These are phyloP conservation scores for Phania funesta DNA, from an alignment of 2,888 invertebrate species.

Conservation along the genomic window DNA sequence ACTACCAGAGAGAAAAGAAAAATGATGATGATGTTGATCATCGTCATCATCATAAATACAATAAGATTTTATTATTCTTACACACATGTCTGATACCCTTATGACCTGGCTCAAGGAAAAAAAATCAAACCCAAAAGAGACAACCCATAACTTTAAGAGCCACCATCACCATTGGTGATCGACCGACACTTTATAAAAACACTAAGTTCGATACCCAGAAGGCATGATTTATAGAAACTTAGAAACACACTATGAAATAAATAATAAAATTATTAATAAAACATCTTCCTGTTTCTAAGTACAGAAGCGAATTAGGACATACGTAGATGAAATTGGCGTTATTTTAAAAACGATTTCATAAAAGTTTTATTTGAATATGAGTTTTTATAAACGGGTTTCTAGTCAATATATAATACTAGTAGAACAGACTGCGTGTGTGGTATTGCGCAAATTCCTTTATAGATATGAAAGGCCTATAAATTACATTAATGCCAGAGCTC, in stretches of 20 bases:
- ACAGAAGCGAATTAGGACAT: too few relatives aligned
- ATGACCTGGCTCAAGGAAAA: slow-evolving; percentile 49
- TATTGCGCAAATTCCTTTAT: too few relatives aligned
- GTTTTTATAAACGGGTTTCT: too few relatives aligned
- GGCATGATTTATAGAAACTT: not conserved
- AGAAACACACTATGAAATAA: not conserved
- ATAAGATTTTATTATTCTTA: slow-evolving; percentile 50
- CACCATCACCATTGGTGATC: slow-evolving; percentile 55
- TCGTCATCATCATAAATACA: slow-evolving; percentile 34
- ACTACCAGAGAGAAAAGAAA: slow-evolving; percentile 41
- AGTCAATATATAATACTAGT: too few relatives aligned
- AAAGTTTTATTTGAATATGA: too few relatives aligned
- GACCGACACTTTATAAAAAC: slow-evolving; percentile 35
- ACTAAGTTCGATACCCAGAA: not conserved
- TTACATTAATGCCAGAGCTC: too few relatives aligned
- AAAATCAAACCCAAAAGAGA: slow-evolving; percentile 12
- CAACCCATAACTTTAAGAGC: slow-evolving; percentile 60
- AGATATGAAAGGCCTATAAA: too few relatives aligned
- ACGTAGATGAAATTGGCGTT: too few relatives aligned
- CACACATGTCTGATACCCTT: slow-evolving; percentile 65
- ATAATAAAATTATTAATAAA: not conserved
- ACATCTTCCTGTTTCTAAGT: too few relatives aligned
- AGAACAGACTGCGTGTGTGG: too few relatives aligned
- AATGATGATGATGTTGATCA: slow-evolving; percentile 24
- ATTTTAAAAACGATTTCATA: too few relatives aligned